Evolutionary conservation across 1,140 invertebrate genomes (phyloP).

Genomic region (Epicauta chinensis): DNA sequence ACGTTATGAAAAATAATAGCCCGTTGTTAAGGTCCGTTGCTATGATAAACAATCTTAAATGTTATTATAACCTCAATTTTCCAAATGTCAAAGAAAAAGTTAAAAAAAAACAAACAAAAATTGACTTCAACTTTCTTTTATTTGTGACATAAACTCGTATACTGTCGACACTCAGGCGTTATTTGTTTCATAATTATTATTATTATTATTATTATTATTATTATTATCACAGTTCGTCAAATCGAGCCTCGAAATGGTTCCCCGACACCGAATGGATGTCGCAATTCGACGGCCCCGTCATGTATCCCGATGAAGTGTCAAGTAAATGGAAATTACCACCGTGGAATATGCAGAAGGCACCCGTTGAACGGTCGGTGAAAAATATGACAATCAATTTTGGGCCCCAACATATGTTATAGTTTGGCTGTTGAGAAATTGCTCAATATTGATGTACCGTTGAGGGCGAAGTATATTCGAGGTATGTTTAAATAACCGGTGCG

Average conservation of each 20-base stretch:
- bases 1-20: too few relatives aligned
- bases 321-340: conserved; percentile 55
- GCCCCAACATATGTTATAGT: conserved; percentile 93
- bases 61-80: too few relatives aligned
- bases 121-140: too few relatives aligned
- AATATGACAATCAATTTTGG: conserved; percentile 94
- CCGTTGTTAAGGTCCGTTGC: too few relatives aligned
- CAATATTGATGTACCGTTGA: conserved; percentile 87
- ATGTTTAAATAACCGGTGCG: conserved; percentile 37
- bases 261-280: conserved; percentile 70
- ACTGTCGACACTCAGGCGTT: too few relatives aligned
- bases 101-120: too few relatives aligned
- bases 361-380: conserved; percentile 62
- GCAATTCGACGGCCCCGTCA: conserved; percentile 60
- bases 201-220: too few relatives aligned
- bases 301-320: conserved; percentile 60
- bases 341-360: conserved; percentile 52
- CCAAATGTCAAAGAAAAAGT: too few relatives aligned
- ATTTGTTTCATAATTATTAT: too few relatives aligned
- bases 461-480: conserved; percentile 97
- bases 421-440: conserved; percentile 94
- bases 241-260: conserved; percentile 53
- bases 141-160: too few relatives aligned
- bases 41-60: too few relatives aligned
- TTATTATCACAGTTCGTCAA: neutral